A percentile compares a stretch with the other conserved stretches of the same genome.
These are phyloP conservation scores for Neocloeon triangulifer DNA, from an alignment of 1,140 invertebrate genomes.

Conservation along the genomic window DNA sequence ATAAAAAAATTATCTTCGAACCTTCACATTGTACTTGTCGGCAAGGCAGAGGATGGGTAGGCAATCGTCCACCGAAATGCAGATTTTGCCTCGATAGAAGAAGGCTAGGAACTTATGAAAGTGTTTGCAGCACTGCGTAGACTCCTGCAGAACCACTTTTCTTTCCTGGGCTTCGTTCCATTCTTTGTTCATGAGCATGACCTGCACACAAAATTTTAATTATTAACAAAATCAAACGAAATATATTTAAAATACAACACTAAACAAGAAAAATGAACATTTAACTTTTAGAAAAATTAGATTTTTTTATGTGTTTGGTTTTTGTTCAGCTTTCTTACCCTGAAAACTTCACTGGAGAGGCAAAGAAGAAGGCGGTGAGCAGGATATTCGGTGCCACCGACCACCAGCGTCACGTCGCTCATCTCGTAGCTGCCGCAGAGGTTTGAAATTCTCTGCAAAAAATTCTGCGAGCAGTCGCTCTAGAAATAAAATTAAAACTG, in stretches of 20 bases:
- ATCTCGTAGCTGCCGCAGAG: conserved; percentile 62
- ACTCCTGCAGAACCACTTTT: conserved; percentile 62
- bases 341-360: conserved; percentile 88
- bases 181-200: conserved; percentile 84
- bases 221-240: neutral
- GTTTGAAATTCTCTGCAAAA: conserved; percentile 57
- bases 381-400: conserved; percentile 57
- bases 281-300: neutral
- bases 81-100: conserved; percentile 79
- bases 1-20: conserved; percentile 15
- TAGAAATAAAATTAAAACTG: no score
- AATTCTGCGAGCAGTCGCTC: conserved; percentile 59
- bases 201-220: conserved; percentile 22
- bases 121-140: conserved; percentile 54
- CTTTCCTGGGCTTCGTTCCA: conserved; percentile 79
- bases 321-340: conserved; percentile 41
- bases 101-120: conserved; percentile 78
- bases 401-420: conserved; percentile 65
- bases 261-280: neutral
- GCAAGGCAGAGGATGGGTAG: conserved; percentile 68
- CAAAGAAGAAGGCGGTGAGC: conserved; percentile 81
- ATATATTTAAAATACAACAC: neutral
- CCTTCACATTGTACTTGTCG: conserved; percentile 85
- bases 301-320: conserved; percentile 4
- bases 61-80: conserved; percentile 58